Percentiles rank a stretch among this genome's conserved stretches.
Evolutionary conservation across 2,113 vertebrate species (phyloP).

Genomic region (Bos indicus): DNA sequence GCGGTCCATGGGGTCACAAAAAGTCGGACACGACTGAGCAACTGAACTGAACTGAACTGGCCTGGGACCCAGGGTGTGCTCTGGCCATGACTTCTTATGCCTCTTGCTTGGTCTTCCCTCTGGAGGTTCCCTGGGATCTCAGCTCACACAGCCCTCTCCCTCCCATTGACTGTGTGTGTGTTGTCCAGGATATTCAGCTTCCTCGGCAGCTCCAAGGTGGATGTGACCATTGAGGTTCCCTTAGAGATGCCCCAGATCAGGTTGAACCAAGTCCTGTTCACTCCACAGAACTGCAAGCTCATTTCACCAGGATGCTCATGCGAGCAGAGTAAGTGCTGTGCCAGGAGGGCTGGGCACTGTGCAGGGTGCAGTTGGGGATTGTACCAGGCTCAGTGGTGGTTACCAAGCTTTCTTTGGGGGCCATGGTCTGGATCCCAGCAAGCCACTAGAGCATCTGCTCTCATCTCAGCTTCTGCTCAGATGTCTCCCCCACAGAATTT

Average conservation of each 20-base stretch:
- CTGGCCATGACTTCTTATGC: not conserved
- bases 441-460: not conserved
- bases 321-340: not conserved
- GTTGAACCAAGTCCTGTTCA: not conserved
- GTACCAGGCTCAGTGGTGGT: not conserved
- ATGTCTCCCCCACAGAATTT: not conserved
- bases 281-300: constrained; percentile 51
- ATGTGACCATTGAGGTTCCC: constrained; percentile 40
- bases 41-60: not conserved
- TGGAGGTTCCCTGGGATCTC: not conserved
- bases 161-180: not conserved
- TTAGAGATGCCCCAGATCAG: constrained; percentile 17
- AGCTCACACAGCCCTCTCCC: not conserved
- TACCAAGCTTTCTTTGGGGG: not conserved
- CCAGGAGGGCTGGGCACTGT: fast-evolving
- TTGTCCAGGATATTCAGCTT: constrained; percentile 41
- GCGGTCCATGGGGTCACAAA: not conserved
- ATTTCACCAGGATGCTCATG: not conserved
- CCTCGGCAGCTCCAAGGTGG: not conserved
- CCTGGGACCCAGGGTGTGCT: too few relatives aligned
- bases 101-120: too few relatives aligned
- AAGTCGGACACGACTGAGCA: fast-evolving
- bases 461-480: not conserved
- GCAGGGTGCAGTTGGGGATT: not conserved
- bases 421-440: fast-evolving